Base-by-base conservation (phyloP, 1,140 invertebrate genomes). In the Acromyrmex charruanus region DNA sequence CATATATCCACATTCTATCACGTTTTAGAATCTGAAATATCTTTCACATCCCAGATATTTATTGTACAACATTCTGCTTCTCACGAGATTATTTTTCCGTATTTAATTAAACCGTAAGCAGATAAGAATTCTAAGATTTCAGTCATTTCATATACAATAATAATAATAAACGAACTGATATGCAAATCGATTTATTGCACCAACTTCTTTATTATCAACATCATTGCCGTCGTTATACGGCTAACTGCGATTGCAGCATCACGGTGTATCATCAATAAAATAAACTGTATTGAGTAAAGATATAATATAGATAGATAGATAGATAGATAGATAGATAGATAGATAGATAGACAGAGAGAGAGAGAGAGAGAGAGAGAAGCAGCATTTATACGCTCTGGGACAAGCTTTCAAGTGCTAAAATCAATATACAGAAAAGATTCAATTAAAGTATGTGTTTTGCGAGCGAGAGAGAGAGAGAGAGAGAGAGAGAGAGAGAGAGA, bases 211-310 rank as follows among this genome's bases (percentile, higher is more conserved):
- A 39, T 80, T 25, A 68, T 68, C 2, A 31, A 39, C 49, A 55
- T 14, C 7, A 7, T 61, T 28, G 31, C 2, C 49, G 10, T 69
- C 71, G 35, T 85, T 16, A 16, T 49, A 58, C 53, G 21, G 63
- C 35, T 59, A 51, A 25, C 59, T 35, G 53, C 59, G 49, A 82
- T 89, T 89, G 75, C 77, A 31, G 58, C 86, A 80, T 65, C 55
- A 51, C 77, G 39, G 59, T 53, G 59, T 88, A 61, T 79, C 80
- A 14, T 85, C 63, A 53, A 89, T 88, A 85, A 89, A 44, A 21
- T 28, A 14, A 53, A 9, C 61, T 18, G 3, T 44, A 39, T 25
- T 49, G 39, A 75, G 16, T 4, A 28, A 72, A 65, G 21, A 9
- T 44, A 16, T 0, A 69, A 35, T 18, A 49, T 0, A 69, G 31